Base-by-base conservation (phyloP, 2,888 invertebrate species). In the Drosophila buzzatii region DNA sequence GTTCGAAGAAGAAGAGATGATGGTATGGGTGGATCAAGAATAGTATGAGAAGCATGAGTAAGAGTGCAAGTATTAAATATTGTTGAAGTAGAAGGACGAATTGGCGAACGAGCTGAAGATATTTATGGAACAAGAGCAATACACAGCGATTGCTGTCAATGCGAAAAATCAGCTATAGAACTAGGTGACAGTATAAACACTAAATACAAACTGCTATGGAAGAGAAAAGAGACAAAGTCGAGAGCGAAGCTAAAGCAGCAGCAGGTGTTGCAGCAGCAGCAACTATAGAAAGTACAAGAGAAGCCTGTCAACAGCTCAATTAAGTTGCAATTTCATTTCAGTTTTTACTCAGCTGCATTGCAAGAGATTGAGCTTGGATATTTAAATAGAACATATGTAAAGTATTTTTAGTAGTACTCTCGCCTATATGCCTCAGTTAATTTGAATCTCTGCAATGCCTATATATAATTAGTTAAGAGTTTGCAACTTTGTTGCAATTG, bases 191-290 rank as follows among this genome's bases (percentile, higher is more conserved):
- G 70, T 73, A 76, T 69, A 70, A 66, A 86, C 77, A 77, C 73
- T 70, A 85, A 87, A 73, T 85, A 77, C 87, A 87, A 84, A 87
- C 84, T 84, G 84, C 85, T 73, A 79, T 76, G 79, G 79, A 79
- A 81, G 75, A 75, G 84, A 81, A 70, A 81, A 66, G 74, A 69
- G 45, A 63, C 64, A 41, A 65, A 31, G 58, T 20, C 52, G 14
- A 37, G 31, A 61, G 60, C 76, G 74, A 69, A 67, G 73, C 61
- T 70, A 65, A 71, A 82, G 74, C 71, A 62, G 55, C 49, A 37
- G 23, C 59, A 51, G 23, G n/a, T n/a, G n/a, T n/a, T n/a, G 74
- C 71, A 62, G 55, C 49, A 37, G 23, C 59, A 51, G 23, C 23
- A 23, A 23, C 23, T 23, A 23, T 0, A 23, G 3, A 23, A 23